Evolutionary conservation across 1,140 invertebrate species (phyloP), one percentile per base, ranked within the genome.

Genomic region (Helicoverpa zea): DNA sequence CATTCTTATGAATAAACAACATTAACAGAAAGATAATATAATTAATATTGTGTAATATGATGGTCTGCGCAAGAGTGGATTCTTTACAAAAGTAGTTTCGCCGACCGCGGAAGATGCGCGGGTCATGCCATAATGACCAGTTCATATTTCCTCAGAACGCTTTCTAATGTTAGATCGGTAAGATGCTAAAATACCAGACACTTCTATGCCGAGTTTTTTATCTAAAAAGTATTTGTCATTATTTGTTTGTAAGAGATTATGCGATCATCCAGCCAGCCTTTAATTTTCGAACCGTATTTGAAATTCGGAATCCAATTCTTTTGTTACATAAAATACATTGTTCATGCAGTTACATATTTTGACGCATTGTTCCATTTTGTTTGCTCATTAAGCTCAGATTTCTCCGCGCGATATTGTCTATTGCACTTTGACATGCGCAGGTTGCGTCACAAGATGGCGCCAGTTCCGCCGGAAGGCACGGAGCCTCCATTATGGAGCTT

Each of bases 381-480:
- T 5, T 43, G n/a, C 13, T 74, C 54, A 59, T 74, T 30, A 56
- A 14, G 14, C 18, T 14, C 7, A 73, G 70, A 54, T 80, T 80
- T 80, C 70, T 66, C 79, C 74, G 14, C 14, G n/a, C 10, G 63
- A 68, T 54, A 66, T 58, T 79, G 35, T 58, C 14, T 13, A 78
- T n/a, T 54, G 75, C 61, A 78, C 76, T 74, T 74, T 81, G 82
- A 74, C 81, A 80, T 72, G 75, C 75, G 7, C 59, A 49, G 16
- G 30, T 80, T 81, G 43, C 75, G 80, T 79, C 82, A 81, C 63
- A n/a, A 77, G 30, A 68, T 81, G 74, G 63, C 70, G 52, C 66
- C 63, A 64, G 81, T 84, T 85, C 80, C 30, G 79, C 59, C 85
- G 85, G 83, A 83, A 84, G 74, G 80, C 85, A 86, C 83, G 85